Conservation (phyloP, 1,140 invertebrate species). For the Drosophila quadrilineata region DNA sequence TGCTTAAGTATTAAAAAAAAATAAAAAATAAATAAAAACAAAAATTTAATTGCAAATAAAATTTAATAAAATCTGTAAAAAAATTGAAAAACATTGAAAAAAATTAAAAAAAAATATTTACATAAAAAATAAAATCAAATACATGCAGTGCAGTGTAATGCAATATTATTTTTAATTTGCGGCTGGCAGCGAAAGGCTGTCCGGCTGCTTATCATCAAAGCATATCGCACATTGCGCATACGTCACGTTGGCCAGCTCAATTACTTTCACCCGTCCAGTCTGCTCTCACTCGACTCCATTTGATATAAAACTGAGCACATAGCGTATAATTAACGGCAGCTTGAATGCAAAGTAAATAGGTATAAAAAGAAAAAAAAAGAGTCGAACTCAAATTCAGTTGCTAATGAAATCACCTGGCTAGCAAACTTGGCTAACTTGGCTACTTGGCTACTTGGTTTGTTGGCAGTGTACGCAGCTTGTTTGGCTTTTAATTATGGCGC, state of each 20-base stretch:
- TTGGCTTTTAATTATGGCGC: slow-evolving; percentile 76
- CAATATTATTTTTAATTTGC: slow-evolving; percentile 50
- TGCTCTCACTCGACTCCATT: not conserved
- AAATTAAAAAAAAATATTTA: no score
- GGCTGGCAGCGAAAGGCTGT: not conserved
- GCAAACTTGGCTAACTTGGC: no score
- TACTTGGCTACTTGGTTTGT: no score
- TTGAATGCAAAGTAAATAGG: slow-evolving; percentile 48
- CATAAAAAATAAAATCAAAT: no score
- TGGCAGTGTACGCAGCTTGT: slow-evolving; percentile 55
- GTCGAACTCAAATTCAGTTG: slow-evolving; percentile 36
- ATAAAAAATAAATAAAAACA: not conserved
- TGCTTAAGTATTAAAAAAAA: slow-evolving; percentile 11
- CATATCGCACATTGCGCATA: slow-evolving; percentile 17
- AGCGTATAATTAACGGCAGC: slow-evolving; percentile 68
- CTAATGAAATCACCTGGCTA: slow-evolving; percentile 75
- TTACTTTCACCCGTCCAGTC: not conserved
- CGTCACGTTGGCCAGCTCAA: slow-evolving; percentile 1
- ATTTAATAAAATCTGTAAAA: no score
- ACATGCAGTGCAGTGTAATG: slow-evolving; percentile 16
- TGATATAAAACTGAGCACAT: slow-evolving; percentile 25
- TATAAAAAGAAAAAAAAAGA: slow-evolving; percentile 18
- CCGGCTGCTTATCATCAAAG: not conserved
- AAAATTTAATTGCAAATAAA: no score
- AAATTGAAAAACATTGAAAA: no score